Conservation (phyloP, 2,113 vertebrate genomes). For the Sisor rabdophorus region DNA sequence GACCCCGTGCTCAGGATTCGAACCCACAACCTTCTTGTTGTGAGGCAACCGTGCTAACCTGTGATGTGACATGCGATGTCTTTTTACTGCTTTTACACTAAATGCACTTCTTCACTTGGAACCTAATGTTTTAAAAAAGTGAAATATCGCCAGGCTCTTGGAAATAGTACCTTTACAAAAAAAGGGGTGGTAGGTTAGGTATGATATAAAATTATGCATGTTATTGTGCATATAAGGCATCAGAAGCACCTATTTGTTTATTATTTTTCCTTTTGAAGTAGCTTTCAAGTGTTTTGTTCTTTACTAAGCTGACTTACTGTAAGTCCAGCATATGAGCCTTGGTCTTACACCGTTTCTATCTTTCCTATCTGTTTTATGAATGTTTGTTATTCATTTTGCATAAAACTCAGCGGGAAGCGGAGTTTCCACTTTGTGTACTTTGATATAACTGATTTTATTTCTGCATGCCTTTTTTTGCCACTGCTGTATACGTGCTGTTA, state of each 20-base stretch:
- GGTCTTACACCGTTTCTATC: background rate
- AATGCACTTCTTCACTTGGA: background rate
- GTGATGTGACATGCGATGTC: too few species aligned
- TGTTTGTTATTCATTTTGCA: slow-evolving; percentile 9
- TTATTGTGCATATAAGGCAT: background rate
- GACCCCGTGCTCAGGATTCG: too few species aligned
- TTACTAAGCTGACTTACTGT: background rate
- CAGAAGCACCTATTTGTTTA: too few species aligned
- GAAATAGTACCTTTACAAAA: background rate
- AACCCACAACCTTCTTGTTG: too few species aligned
- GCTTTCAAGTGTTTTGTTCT: background rate
- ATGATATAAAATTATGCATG: background rate
- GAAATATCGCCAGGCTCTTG: background rate
- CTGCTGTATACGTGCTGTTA: background rate
- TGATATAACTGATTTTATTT: slow-evolving; percentile 21
- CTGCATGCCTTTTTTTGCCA: background rate
- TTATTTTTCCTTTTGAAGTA: background rate
- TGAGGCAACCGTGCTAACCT: too few species aligned
- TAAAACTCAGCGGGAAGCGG: slow-evolving; percentile 16
- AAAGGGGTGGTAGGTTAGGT: background rate
- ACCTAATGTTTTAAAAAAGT: background rate
- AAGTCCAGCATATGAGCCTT: background rate
- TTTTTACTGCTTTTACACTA: background rate
- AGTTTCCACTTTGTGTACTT: background rate
- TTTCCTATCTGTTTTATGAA: slow-evolving; percentile 19